Conservation (phyloP, 2,113 vertebrate genomes). For the Petroica traversi region DNA sequence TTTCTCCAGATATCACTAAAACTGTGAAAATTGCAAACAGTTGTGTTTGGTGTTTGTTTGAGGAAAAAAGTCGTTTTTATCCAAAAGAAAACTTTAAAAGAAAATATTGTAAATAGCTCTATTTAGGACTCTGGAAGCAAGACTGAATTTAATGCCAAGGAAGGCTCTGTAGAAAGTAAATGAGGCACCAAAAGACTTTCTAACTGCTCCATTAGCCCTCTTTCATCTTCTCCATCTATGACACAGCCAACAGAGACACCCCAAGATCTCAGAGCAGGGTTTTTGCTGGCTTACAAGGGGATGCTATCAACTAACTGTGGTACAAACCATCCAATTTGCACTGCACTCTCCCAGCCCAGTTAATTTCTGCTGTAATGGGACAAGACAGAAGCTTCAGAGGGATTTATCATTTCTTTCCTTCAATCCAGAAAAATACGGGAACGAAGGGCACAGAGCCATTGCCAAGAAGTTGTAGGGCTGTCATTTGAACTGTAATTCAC, state of each 20-base stretch:
- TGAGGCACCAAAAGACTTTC: conserved; percentile 30
- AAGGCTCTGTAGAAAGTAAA: conserved; percentile 6
- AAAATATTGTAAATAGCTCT: background rate
- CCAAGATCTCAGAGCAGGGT: background rate
- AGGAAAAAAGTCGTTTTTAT: background rate
- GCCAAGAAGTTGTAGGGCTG: background rate
- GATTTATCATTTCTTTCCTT: background rate
- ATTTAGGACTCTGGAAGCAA: background rate
- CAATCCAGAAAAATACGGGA: background rate
- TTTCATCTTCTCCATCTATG: conserved; percentile 34
- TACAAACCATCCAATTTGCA: background rate
- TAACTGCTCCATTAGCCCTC: conserved; percentile 32
- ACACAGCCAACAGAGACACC: conserved; percentile 9
- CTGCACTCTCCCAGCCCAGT: background rate
- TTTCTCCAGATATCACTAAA: background rate
- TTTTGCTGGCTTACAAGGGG: background rate
- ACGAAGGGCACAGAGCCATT: background rate
- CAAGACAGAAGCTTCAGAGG: background rate
- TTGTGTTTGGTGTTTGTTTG: background rate
- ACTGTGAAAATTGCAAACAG: background rate
- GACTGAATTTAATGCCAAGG: background rate
- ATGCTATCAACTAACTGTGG: background rate
- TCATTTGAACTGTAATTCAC: conserved; percentile 56
- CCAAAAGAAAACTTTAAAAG: background rate
- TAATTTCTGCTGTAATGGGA: background rate